A percentile compares a stretch with the other conserved stretches of the same genome.
Conservation (phyloP, 2,888 invertebrate species). For the Tipula vernalis region DNA sequence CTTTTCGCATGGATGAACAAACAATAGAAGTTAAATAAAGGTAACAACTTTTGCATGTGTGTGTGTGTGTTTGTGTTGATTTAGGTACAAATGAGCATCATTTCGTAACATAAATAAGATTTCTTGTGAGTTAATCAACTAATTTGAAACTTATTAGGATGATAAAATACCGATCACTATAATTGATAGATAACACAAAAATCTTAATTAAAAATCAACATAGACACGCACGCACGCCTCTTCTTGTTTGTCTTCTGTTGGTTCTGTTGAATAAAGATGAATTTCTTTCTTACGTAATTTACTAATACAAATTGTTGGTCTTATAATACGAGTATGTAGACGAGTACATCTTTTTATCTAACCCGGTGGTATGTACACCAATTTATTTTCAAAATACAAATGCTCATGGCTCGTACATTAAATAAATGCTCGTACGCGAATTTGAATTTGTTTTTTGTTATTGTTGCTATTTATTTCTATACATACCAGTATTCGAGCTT, state of each 20-base stretch:
- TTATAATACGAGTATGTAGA: background rate
- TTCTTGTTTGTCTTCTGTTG: background rate
- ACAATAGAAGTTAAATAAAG: background rate
- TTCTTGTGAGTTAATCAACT: background rate
- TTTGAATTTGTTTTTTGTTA: background rate
- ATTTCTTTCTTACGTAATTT: background rate
- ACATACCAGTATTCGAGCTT: background rate
- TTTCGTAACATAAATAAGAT: background rate
- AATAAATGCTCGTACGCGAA: background rate
- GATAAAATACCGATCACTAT: background rate
- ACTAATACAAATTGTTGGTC: background rate
- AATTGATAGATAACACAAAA: background rate
- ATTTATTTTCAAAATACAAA: background rate
- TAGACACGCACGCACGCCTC: background rate
- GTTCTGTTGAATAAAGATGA: background rate
- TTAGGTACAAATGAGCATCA: background rate
- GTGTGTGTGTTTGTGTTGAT: background rate
- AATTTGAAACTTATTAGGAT: background rate
- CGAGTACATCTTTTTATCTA: background rate
- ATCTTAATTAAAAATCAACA: background rate
- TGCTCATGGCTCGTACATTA: too few species aligned
- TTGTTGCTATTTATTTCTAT: background rate
- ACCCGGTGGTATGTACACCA: background rate
- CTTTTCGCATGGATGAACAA: background rate
- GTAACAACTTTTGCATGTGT: background rate